Percentiles rank a stretch among this genome's conserved stretches.
These are phyloP conservation scores for Muscina levida DNA, from an alignment of 2,888 invertebrate species.

Conservation along the genomic window DNA sequence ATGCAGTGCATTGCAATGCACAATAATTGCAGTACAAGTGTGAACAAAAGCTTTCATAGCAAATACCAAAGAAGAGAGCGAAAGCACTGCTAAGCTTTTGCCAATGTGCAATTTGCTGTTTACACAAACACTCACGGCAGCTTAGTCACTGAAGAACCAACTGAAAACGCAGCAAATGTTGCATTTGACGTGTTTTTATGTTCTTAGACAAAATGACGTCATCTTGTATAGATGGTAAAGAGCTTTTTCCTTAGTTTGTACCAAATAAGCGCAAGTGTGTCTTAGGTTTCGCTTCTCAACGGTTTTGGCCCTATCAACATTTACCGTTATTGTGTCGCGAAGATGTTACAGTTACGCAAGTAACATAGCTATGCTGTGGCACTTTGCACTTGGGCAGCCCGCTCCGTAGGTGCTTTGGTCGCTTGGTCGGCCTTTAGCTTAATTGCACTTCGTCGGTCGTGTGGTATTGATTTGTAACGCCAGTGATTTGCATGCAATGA, in stretches of 20 bases:
- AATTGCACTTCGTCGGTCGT: background rate
- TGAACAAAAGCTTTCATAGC: constrained; percentile 31
- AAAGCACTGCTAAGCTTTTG: constrained; percentile 9
- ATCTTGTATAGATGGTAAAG: constrained; percentile 45
- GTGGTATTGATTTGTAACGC: constrained; percentile 25
- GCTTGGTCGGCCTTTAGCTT: constrained; percentile 7
- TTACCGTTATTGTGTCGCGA: constrained; percentile 34
- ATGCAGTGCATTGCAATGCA: constrained; percentile 27
- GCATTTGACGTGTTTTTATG: constrained; percentile 40
- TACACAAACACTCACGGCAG: background rate
- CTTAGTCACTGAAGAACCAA: background rate
- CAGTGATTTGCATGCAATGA: constrained; percentile 57
- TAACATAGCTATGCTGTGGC: background rate
- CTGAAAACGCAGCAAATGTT: constrained; percentile 57
- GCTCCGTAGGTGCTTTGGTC: constrained; percentile 38
- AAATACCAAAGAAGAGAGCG: constrained; percentile 18
- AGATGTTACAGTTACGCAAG: constrained; percentile 40
- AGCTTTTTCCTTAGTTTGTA: constrained; percentile 42
- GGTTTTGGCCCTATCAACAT: constrained; percentile 43
- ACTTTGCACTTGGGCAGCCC: background rate
- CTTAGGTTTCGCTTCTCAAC: background rate
- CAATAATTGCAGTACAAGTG: constrained; percentile 35
- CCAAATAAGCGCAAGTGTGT: constrained; percentile 6
- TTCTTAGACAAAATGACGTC: constrained; percentile 51
- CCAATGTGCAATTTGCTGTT: background rate